phyloP scores from a whole-genome alignment of 35 echinoderm and acorn worm genomes.

The Diadema setosum region DNA sequence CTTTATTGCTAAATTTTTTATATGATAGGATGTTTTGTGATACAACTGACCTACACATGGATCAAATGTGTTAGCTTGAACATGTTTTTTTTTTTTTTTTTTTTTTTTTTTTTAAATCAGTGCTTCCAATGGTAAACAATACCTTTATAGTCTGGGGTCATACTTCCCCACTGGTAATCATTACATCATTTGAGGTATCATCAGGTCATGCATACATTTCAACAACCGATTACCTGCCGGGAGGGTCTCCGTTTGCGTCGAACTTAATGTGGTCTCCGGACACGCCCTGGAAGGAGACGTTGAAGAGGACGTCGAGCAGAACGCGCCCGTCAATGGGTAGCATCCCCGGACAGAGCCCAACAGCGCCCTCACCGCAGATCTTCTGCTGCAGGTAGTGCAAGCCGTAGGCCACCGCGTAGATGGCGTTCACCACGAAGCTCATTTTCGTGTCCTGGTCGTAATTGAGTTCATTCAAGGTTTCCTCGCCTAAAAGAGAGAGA shows the following conservation, averaged over 20 bases:
- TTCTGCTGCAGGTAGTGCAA: constrained; percentile 62
- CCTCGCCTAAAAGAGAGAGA: constrained; percentile 32
- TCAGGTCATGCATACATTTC: too few species aligned
- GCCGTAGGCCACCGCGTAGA: constrained; percentile 87
- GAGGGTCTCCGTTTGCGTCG: constrained; percentile 80
- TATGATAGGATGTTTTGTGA: too few species aligned
- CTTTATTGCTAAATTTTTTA: too few species aligned
- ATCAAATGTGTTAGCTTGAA: too few species aligned
- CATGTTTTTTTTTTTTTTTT: too few species aligned
- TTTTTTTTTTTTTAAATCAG: too few species aligned
- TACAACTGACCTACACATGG: too few species aligned
- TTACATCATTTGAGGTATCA: too few species aligned
- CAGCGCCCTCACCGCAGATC: constrained; percentile 32
- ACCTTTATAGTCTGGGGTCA: too few species aligned
- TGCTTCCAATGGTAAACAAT: too few species aligned
- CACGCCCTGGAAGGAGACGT: constrained; percentile 57
- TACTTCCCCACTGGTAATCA: too few species aligned
- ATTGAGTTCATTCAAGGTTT: constrained; percentile 31
- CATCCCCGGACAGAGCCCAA: constrained; percentile 71
- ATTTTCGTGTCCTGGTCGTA: constrained; percentile 97
- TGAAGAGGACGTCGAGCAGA: constrained; percentile 59
- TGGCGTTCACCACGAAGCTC: constrained; percentile 95
- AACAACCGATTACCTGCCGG: constrained; percentile 75
- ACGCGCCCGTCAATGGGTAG: constrained; percentile 61
- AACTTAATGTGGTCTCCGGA: constrained; percentile 79